A percentile compares a stretch with the other conserved stretches of the same genome.
These are phyloP conservation scores for Poeciliopsis gracilis DNA, from an alignment of 2,797 vertebrate species.

Conservation along the genomic window DNA sequence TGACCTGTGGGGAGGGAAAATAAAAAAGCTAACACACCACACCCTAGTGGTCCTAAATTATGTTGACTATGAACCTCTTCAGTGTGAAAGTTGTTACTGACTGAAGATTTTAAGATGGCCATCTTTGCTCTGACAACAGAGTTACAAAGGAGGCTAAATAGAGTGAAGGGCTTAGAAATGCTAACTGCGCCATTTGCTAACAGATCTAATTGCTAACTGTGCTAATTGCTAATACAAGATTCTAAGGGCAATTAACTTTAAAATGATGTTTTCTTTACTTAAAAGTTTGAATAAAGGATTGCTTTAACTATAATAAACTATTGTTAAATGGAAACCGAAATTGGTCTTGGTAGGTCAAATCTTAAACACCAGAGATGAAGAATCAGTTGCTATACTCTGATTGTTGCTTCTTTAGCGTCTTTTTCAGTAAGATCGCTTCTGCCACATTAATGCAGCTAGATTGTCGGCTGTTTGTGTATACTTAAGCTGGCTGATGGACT, in stretches of 20 bases:
- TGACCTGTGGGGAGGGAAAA: too few species aligned
- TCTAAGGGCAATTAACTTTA: not conserved
- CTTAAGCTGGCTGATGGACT: conserved; percentile 30
- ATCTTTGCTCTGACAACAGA: not conserved
- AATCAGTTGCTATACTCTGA: not conserved
- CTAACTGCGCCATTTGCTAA: not conserved
- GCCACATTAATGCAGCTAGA: not conserved
- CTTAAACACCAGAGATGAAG: not conserved
- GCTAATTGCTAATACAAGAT: not conserved
- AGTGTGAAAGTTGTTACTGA: not conserved
- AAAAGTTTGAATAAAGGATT: not conserved
- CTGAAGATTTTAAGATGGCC: not conserved
- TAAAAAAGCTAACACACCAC: not conserved
- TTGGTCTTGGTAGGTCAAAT: not conserved
- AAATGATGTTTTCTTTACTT: not conserved
- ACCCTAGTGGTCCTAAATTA: not conserved
- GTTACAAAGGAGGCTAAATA: not conserved
- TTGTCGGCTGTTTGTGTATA: not conserved
- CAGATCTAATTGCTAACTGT: not conserved
- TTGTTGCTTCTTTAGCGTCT: not conserved
- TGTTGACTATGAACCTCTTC: not conserved
- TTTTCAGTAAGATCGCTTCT: not conserved
- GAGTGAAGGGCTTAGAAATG: not conserved
- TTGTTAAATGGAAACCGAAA: not conserved
- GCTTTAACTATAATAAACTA: not conserved